These are phyloP conservation scores for Eulithis prunata DNA, from an alignment of 2,888 invertebrate genomes.

Conservation along the genomic window DNA sequence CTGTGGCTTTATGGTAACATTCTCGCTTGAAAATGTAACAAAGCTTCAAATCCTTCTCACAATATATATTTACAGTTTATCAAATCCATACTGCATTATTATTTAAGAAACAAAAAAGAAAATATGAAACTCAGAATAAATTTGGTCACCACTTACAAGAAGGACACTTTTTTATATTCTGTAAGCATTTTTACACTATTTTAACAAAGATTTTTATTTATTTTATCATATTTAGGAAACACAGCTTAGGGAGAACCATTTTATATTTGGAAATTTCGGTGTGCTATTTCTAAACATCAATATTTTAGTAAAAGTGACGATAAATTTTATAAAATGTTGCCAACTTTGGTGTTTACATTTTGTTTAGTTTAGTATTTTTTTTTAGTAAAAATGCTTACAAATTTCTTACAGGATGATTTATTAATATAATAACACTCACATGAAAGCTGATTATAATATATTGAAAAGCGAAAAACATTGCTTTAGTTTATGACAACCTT, in stretches of 20 bases:
- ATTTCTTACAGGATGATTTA: constrained; percentile 51
- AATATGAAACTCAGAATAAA: too few relatives aligned
- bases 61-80: constrained; percentile 1
- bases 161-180: constrained; percentile 35
- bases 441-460: constrained; percentile 72
- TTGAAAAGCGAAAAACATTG: constrained; percentile 73
- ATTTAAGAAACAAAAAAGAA: too few relatives aligned
- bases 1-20: constrained; percentile 6
- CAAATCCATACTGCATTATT: background rate
- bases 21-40: constrained; percentile 11
- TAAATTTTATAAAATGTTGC: background rate
- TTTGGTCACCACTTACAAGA: constrained; percentile 61
- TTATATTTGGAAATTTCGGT: background rate
- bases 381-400: constrained; percentile 60
- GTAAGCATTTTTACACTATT: constrained; percentile 40
- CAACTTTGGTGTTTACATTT: background rate
- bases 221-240: background rate
- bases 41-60: constrained; percentile 2
- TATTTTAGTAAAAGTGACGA: constrained; percentile 4
- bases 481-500: constrained; percentile 72
- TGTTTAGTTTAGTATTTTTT: background rate
- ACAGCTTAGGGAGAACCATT: background rate
- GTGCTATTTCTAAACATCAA: constrained; percentile 18
- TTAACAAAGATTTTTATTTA: constrained; percentile 1
- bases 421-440: constrained; percentile 67